A percentile compares a stretch with the other conserved stretches of the same genome.
These are phyloP conservation scores for Agrotis clavis DNA, from an alignment of 2,888 invertebrate species.

Conservation along the genomic window DNA sequence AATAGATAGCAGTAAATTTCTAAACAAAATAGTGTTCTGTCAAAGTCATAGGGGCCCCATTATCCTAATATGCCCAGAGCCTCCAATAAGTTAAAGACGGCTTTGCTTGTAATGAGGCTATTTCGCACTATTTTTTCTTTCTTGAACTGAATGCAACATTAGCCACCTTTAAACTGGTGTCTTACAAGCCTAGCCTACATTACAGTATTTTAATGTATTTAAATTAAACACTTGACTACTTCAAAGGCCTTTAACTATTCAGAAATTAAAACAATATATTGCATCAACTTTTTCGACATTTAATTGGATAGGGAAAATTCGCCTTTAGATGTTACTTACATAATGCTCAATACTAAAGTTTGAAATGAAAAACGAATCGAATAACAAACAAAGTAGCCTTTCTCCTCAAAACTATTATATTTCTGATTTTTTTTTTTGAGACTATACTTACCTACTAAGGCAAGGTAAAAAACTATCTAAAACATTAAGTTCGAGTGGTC, in stretches of 20 bases:
- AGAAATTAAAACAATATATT: constrained; percentile 35
- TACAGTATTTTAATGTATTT: constrained; percentile 19
- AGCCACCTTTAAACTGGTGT: constrained; percentile 15
- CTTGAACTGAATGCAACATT: constrained; percentile 19
- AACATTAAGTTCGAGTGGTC: neutral
- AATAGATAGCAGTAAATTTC: too few species aligned
- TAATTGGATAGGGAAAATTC: neutral
- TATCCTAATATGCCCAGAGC: too few species aligned
- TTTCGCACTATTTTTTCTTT: constrained; percentile 1
- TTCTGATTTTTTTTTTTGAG: neutral
- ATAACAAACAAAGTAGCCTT: neutral
- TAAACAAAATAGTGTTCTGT: too few species aligned
- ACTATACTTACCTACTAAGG: neutral
- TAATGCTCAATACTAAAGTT: neutral
- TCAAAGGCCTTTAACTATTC: constrained; percentile 18
- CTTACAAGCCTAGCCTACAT: constrained; percentile 21
- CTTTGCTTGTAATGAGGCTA: neutral
- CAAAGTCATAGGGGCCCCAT: too few species aligned
- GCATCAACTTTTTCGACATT: constrained; percentile 15
- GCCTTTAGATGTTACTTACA: neutral
- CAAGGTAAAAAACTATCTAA: neutral
- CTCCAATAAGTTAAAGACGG: too few species aligned
- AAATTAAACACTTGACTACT: constrained; percentile 23
- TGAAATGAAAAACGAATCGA: neutral
- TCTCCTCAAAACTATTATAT: neutral